Conservation (phyloP, 2,888 invertebrate species). For the Rhagonycha fulva region DNA sequence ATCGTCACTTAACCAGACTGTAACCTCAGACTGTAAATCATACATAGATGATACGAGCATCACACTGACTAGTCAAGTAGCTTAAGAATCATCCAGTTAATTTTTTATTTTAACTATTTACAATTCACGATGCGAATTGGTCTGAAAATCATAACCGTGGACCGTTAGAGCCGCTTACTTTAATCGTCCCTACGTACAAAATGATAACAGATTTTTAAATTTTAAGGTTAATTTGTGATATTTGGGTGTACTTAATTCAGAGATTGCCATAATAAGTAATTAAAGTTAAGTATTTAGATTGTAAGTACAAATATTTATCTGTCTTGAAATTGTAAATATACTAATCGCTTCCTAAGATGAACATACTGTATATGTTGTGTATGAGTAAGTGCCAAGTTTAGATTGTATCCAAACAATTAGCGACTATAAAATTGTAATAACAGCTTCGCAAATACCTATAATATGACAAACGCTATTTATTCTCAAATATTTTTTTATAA, state of each 20-base stretch:
- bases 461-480: not conserved
- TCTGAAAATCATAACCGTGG: not conserved
- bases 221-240: not conserved
- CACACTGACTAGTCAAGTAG: slow-evolving; percentile 19
- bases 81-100: slow-evolving; percentile 1
- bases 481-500: not conserved
- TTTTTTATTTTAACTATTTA: not conserved
- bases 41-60: slow-evolving; percentile 23
- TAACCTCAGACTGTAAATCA: slow-evolving; percentile 10
- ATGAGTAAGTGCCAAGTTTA: not conserved
- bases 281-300: not conserved
- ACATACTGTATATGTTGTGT: not conserved
- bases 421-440: not conserved
- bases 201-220: not conserved
- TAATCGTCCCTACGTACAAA: not conserved
- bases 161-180: not conserved
- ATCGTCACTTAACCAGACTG: slow-evolving; percentile 9
- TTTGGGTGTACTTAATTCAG: not conserved
- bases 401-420: not conserved
- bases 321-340: not conserved
- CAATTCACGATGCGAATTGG: not conserved
- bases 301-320: too few relatives aligned
- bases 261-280: not conserved
- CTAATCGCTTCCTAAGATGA: not conserved
- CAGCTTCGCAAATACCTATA: not conserved